Percentiles rank a stretch among this genome's conserved stretches.
Evolutionary conservation across 2,113 vertebrate genomes (phyloP).

Genomic region (Carollia perspicillata): DNA sequence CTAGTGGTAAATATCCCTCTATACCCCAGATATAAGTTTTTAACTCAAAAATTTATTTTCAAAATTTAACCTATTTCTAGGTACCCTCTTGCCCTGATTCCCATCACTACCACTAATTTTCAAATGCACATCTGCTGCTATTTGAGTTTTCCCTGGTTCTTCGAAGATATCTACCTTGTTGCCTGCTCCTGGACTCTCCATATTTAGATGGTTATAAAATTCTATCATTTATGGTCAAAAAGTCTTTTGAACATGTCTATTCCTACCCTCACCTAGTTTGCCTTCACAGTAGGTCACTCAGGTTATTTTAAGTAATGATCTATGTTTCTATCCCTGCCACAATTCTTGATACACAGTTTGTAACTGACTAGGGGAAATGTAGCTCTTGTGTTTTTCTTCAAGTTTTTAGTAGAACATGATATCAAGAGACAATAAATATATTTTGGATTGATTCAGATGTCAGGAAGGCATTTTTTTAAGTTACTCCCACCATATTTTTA

Average conservation of each 20-base stretch:
- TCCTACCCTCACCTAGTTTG: background rate
- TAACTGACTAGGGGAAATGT: background rate
- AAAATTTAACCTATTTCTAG: background rate
- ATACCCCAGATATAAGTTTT: background rate
- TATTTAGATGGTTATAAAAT: background rate
- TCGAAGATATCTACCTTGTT: background rate
- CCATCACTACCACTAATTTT: background rate
- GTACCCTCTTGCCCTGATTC: background rate
- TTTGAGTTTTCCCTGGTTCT: background rate
- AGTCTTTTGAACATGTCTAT: background rate
- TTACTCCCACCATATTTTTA: no score
- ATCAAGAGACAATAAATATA: background rate
- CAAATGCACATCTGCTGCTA: background rate
- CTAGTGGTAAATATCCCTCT: background rate
- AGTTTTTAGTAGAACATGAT: constrained; percentile 19
- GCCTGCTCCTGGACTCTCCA: background rate
- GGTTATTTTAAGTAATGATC: background rate
- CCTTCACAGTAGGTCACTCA: background rate
- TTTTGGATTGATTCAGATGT: constrained; percentile 12
- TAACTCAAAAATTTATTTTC: background rate
- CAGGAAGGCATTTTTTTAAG: background rate
- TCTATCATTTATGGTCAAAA: background rate
- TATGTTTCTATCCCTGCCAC: background rate
- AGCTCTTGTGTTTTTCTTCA: constrained; percentile 1
- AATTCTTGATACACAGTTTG: background rate